Conservation (phyloP, 2,797 vertebrate genomes). For the Hydrocynus forskahlii region DNA sequence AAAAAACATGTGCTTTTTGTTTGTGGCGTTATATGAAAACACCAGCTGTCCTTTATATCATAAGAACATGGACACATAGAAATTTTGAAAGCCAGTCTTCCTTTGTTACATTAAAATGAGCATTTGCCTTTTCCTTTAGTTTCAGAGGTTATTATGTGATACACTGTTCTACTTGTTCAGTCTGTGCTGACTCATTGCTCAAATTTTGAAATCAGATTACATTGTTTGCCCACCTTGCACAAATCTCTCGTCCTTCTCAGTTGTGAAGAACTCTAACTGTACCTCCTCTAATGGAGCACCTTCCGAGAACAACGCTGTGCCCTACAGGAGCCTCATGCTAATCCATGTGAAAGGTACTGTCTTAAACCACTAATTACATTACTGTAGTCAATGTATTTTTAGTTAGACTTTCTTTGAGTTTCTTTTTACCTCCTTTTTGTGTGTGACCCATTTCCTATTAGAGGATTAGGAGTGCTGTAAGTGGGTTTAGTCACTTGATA, state of each 20-base stretch:
- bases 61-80: neutral
- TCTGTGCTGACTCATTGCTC: neutral
- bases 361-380: neutral
- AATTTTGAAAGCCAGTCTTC: neutral
- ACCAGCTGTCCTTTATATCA: neutral
- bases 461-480: neutral
- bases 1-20: neutral
- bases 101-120: neutral
- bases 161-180: neutral
- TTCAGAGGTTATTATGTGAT: neutral
- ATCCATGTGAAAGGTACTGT: constrained; percentile 79
- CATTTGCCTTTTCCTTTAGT: neutral
- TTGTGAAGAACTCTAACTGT: constrained; percentile 73
- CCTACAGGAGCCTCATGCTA: constrained; percentile 79
- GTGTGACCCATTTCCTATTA: neutral
- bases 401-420: neutral
- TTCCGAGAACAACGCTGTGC: constrained; percentile 56
- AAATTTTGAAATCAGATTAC: neutral
- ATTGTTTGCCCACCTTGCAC: neutral
- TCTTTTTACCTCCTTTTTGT: neutral
- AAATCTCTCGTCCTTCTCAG: constrained; percentile 54
- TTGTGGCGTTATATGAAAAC: neutral
- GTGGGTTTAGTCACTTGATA: too few species aligned
- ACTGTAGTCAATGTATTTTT: neutral
- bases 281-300: constrained; percentile 50